phyloP scores from a whole-genome alignment of 2,888 invertebrate species.

The Coleophora deauratella region DNA sequence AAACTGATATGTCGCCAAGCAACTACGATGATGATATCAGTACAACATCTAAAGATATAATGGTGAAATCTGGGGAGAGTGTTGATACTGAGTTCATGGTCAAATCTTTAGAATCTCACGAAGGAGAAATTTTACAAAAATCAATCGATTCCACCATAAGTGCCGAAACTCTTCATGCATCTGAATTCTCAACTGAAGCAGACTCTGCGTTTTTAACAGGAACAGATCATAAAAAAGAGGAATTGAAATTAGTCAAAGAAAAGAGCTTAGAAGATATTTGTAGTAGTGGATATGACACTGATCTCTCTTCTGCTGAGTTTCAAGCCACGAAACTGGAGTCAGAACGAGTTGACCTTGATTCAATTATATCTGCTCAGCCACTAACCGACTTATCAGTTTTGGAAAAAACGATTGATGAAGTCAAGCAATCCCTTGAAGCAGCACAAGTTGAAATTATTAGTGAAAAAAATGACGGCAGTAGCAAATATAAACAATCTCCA shows the following conservation, averaged over 20 bases:
- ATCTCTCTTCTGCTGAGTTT: constrained; percentile 78
- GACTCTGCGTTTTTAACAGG: constrained; percentile 67
- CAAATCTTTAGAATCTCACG: constrained; percentile 67
- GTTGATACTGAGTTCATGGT: constrained; percentile 68
- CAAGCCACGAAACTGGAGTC: constrained; percentile 68
- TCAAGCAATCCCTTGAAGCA: constrained; percentile 80
- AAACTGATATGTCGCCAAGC: constrained; percentile 56
- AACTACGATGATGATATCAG: constrained; percentile 60
- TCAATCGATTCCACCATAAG: constrained; percentile 70
- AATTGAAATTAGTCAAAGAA: constrained; percentile 60
- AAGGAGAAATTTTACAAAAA: constrained; percentile 66
- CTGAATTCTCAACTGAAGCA: constrained; percentile 67
- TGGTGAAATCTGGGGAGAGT: constrained; percentile 70
- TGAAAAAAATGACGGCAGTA: constrained; percentile 76
- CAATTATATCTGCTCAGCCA: constrained; percentile 65
- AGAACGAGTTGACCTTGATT: constrained; percentile 65
- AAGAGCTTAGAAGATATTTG: constrained; percentile 78
- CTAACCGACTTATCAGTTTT: constrained; percentile 73
- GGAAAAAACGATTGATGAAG: constrained; percentile 81
- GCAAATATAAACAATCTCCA: constrained; percentile 80
- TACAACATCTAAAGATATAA: constrained; percentile 58
- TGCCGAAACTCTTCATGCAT: constrained; percentile 66
- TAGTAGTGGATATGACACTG: constrained; percentile 80
- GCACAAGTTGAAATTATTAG: constrained; percentile 81
- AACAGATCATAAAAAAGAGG: constrained; percentile 60